These are phyloP conservation scores for Gobionotothen gibberifrons DNA, from an alignment of 2,797 vertebrate species.

Conservation along the genomic window DNA sequence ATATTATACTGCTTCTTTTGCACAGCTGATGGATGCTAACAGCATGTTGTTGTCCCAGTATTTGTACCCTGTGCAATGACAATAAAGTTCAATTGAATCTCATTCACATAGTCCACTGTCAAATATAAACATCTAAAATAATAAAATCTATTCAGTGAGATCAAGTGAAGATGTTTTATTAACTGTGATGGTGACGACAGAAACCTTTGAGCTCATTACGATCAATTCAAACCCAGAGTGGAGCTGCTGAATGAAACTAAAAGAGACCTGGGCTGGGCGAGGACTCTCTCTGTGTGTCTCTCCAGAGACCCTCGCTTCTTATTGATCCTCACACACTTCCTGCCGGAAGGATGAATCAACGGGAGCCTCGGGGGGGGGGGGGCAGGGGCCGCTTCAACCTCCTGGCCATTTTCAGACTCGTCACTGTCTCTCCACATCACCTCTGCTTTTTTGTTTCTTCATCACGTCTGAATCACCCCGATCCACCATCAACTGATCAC, in stretches of 20 bases:
- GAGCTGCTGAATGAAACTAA: slow-evolving; percentile 54
- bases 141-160: background rate
- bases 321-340: slow-evolving; percentile 80
- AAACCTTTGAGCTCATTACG: slow-evolving; percentile 23
- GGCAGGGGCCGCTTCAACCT: slow-evolving; percentile 45
- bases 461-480: background rate
- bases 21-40: too few relatives aligned
- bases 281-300: slow-evolving; percentile 35
- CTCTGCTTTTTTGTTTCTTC: slow-evolving; percentile 13
- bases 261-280: slow-evolving; percentile 42
- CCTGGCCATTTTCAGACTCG: slow-evolving; percentile 36
- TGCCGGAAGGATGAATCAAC: slow-evolving; percentile 78
- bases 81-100: too few relatives aligned
- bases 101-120: background rate
- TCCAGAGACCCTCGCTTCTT: slow-evolving; percentile 63
- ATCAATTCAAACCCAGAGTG: slow-evolving; percentile 27
- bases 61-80: too few relatives aligned
- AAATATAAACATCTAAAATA: background rate
- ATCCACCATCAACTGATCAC: slow-evolving; percentile 10
- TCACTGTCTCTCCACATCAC: slow-evolving; percentile 27
- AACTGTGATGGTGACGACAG: slow-evolving; percentile 4
- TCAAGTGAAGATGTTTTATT: background rate
- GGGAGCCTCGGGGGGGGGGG: slow-evolving; percentile 48
- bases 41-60: too few relatives aligned
- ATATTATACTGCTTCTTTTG: too few relatives aligned